phyloP scores from a whole-genome alignment of 2,888 invertebrate species.

The Netelia fuscicornis region DNA sequence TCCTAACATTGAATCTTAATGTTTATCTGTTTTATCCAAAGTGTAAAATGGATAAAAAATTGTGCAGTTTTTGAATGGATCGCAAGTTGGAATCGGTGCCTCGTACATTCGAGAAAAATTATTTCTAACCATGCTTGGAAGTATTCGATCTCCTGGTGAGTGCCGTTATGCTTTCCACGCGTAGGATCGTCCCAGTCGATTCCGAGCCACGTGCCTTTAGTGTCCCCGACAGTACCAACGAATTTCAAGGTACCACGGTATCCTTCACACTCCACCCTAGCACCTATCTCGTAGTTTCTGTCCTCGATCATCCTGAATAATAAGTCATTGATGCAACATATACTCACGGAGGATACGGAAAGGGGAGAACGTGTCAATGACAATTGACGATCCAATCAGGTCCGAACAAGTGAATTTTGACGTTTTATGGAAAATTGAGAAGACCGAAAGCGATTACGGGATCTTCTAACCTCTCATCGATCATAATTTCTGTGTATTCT shows the following conservation, averaged over 20 bases:
- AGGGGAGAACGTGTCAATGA: slow-evolving; percentile 9
- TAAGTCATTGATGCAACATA: background rate
- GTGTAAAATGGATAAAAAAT: background rate
- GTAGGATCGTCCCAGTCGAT: slow-evolving; percentile 97
- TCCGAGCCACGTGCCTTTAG: slow-evolving; percentile 91
- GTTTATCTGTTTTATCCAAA: background rate
- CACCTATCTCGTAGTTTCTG: slow-evolving; percentile 83
- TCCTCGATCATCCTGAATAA: slow-evolving; percentile 80
- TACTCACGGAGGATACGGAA: background rate
- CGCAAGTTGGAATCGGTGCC: no score
- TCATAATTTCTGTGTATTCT: slow-evolving; percentile 24
- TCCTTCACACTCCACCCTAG: slow-evolving; percentile 85
- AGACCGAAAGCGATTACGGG: background rate
- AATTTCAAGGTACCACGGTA: slow-evolving; percentile 86
- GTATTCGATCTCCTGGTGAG: slow-evolving; percentile 92
- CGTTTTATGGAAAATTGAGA: background rate
- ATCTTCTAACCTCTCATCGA: slow-evolving; percentile 74
- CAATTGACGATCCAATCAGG: background rate
- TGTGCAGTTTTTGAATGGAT: no score
- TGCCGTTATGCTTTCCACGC: slow-evolving; percentile 97
- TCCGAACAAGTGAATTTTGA: slow-evolving; percentile 9
- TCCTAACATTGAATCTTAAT: no score
- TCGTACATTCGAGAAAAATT: no score
- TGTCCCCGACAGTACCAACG: slow-evolving; percentile 85
- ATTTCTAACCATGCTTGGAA: slow-evolving; percentile 89